Percentiles rank a stretch among this genome's conserved stretches.
These are phyloP conservation scores for Cottus gobio DNA, from an alignment of 2,113 vertebrate genomes.

Conservation along the genomic window DNA sequence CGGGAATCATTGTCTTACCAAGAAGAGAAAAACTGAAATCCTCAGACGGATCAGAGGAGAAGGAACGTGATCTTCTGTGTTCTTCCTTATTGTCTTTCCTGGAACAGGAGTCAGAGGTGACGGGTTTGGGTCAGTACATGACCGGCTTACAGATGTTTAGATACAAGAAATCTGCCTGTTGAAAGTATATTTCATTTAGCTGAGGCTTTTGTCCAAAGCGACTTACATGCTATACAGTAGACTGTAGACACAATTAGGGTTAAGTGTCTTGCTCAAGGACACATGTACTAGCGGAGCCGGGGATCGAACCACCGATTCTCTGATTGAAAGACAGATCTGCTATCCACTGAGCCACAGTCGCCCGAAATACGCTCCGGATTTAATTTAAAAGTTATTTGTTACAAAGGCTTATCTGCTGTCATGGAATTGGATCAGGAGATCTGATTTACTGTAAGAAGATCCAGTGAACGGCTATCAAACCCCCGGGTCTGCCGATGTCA, in stretches of 20 bases:
- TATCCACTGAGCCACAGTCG: no score
- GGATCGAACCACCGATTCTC: no score
- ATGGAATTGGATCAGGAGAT: neutral
- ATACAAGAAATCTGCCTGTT: neutral
- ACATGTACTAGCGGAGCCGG: no score
- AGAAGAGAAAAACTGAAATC: neutral
- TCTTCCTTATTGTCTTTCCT: neutral
- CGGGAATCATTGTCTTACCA: slow-evolving; percentile 10
- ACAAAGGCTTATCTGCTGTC: no score
- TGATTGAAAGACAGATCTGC: no score
- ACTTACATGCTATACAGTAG: no score
- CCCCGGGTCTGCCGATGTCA: neutral
- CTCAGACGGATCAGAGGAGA: slow-evolving; percentile 11
- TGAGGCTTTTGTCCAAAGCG: no score
- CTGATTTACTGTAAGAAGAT: slow-evolving; percentile 8
- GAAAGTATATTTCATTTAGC: no score
- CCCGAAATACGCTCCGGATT: neutral
- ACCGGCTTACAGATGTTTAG: neutral
- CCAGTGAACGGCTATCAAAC: slow-evolving; percentile 17
- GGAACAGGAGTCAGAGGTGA: neutral
- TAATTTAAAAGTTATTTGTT: no score
- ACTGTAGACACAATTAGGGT: no score
- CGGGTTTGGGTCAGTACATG: neutral
- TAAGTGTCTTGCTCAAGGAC: no score
- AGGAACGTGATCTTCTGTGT: slow-evolving; percentile 2